Conservation (phyloP, 2,888 invertebrate species). For the Criorhina ranunculi region DNA sequence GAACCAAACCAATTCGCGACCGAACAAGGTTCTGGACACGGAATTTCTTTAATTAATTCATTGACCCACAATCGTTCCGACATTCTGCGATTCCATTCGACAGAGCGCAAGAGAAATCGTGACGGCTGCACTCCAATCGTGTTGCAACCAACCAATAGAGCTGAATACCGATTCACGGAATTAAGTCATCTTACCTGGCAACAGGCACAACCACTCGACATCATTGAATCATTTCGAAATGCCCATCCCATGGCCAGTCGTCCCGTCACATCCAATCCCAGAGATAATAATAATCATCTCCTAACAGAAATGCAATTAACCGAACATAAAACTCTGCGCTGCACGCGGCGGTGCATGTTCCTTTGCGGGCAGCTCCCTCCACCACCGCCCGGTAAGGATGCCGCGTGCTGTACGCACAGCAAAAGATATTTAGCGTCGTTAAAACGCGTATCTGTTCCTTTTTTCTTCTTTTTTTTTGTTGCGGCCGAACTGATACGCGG, state of each 20-base stretch:
- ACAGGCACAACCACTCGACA: conserved; percentile 29
- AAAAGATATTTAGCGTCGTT: conserved; percentile 56
- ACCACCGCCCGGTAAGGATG: conserved; percentile 10
- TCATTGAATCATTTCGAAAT: conserved; percentile 64
- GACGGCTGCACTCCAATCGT: conserved; percentile 42
- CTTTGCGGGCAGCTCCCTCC: not conserved
- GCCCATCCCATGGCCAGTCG: conserved; percentile 24
- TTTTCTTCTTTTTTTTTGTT: no score
- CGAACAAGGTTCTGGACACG: conserved; percentile 43
- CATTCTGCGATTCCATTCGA: conserved; percentile 52
- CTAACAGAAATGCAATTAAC: conserved; percentile 75
- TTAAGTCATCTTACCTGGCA: conserved; percentile 63
- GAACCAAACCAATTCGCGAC: conserved; percentile 9
- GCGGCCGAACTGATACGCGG: conserved; percentile 54
- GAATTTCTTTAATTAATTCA: conserved; percentile 68
- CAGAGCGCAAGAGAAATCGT: conserved; percentile 22
- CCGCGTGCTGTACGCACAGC: conserved; percentile 45
- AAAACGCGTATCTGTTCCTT: conserved; percentile 48
- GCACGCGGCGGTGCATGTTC: conserved; percentile 31
- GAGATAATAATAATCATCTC: conserved; percentile 68
- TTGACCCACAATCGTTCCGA: conserved; percentile 65
- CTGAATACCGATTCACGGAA: conserved; percentile 66
- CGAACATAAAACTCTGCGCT: conserved; percentile 62
- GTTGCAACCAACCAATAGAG: conserved; percentile 48
- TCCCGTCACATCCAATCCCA: conserved; percentile 57